Percentiles rank a stretch among this genome's conserved stretches.
Conservation (phyloP, 2,797 vertebrate genomes). For the Buceros bicornis region DNA sequence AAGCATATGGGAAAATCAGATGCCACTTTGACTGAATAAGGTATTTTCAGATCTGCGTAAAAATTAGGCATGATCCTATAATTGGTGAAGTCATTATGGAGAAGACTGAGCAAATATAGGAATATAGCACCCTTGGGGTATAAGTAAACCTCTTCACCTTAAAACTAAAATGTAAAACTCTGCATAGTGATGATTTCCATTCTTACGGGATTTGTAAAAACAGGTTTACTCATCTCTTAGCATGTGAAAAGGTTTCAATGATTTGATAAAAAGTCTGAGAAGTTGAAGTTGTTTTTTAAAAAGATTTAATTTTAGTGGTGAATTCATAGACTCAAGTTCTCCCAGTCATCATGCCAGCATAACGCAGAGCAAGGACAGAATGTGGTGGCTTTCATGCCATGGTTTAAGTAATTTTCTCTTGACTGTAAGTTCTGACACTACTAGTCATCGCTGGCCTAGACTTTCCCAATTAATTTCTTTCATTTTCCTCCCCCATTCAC, state of each 20-base stretch:
- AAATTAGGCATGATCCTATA: not conserved
- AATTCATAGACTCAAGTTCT: not conserved
- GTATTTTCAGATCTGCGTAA: not conserved
- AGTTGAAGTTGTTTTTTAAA: fast-evolving
- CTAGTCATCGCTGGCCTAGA: not conserved
- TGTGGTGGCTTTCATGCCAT: not conserved
- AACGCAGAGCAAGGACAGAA: not conserved
- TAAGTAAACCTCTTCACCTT: not conserved
- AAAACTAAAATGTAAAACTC: not conserved
- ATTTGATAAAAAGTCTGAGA: not conserved
- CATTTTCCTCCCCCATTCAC: not conserved
- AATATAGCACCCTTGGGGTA: not conserved
- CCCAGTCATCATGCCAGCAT: not conserved
- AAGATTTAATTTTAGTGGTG: not conserved
- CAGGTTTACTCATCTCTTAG: not conserved
- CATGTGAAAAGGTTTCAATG: not conserved
- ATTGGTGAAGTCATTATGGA: not conserved
- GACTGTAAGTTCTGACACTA: not conserved
- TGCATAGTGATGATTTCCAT: not conserved
- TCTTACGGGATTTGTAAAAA: not conserved
- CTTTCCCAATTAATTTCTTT: not conserved
- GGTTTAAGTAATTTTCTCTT: not conserved
- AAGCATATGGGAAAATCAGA: not conserved
- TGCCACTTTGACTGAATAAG: not conserved
- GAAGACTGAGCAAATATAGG: not conserved